These are phyloP conservation scores for Rhinopomastus cyanomelas DNA, from an alignment of 2,113 vertebrate species.

Conservation along the genomic window DNA sequence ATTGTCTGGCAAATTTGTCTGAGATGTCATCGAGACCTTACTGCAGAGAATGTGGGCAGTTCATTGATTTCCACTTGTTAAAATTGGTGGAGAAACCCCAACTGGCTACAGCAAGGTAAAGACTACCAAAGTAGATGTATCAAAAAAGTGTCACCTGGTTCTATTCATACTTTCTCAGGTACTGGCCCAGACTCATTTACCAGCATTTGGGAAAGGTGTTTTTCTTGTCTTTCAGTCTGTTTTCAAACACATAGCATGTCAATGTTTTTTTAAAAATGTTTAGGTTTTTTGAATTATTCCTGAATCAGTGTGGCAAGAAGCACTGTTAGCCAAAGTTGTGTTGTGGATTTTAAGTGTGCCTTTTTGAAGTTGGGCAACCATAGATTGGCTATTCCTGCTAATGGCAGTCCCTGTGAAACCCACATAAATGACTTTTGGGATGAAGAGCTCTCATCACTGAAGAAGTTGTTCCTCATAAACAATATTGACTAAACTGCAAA, in stretches of 20 bases:
- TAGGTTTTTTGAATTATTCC: not conserved
- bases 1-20: no score
- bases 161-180: not conserved
- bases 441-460: not conserved
- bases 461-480: not conserved
- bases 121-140: not conserved
- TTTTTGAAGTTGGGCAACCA: not conserved
- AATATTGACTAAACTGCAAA: not conserved
- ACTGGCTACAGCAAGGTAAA: no score
- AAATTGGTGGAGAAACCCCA: no score
- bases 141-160: not conserved
- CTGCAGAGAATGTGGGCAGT: no score
- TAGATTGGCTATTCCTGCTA: not conserved
- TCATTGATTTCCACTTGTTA: no score
- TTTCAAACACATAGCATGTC: accelerated
- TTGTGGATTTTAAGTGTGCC: not conserved
- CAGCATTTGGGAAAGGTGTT: not conserved
- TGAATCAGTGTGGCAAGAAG: not conserved
- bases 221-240: not conserved
- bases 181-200: not conserved
- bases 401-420: not conserved
- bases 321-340: accelerated
- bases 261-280: not conserved
- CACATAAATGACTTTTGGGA: not conserved
- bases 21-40: no score